Evolutionary conservation across 2,888 invertebrate genomes (phyloP), one percentile per base, ranked within the genome.

Genomic region (Cheilosia soror): DNA sequence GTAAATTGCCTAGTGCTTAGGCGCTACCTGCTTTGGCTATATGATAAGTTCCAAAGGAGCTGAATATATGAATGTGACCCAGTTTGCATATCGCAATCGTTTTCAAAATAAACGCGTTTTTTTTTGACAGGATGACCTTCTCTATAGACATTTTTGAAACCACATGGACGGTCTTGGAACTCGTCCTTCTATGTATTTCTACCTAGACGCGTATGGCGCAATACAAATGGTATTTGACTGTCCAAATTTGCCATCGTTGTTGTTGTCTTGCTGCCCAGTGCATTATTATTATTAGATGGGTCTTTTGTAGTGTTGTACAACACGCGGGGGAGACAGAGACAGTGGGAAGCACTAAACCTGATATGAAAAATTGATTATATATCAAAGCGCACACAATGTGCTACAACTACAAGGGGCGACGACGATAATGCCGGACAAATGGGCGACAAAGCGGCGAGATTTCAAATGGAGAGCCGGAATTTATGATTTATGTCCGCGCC

Each of bases 301-400:
- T 53, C 42, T 29, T 33, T 62, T 68, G 68, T 42, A 47, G 20
- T 53, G 5, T 37, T 4, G 11, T 53, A 27, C 20, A 11, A 20
- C 40, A n/a, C 62, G 25, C 31, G 11, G 7, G 29, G 31, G 20
- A 9, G 29, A 44, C 42, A 42, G 20, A 9, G 29, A 44, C 42
- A 42, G 31, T 65, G 53, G 44, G 37, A 29, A 73, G 44, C 60
- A 71, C 29, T 71, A 20, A 27, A 49, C 6, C 49, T 42, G 65
- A 40, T 51, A 42, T 57, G 13, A 62, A 62, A 51, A 62, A 62
- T 60, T 55, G 68, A 77, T 77, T 77, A 53, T 68, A 55, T 62
- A 55, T 62, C 37, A 37, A 27, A 37, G 44, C 40, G 33, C 58
- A 44, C 29, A 25, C 20, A 63, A 25, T 44, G 33, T 20, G 11